Evolutionary conservation across 2,797 vertebrate species (phyloP), one percentile per base, ranked within the genome.

Genomic region (Pyrocephalus nanus): DNA sequence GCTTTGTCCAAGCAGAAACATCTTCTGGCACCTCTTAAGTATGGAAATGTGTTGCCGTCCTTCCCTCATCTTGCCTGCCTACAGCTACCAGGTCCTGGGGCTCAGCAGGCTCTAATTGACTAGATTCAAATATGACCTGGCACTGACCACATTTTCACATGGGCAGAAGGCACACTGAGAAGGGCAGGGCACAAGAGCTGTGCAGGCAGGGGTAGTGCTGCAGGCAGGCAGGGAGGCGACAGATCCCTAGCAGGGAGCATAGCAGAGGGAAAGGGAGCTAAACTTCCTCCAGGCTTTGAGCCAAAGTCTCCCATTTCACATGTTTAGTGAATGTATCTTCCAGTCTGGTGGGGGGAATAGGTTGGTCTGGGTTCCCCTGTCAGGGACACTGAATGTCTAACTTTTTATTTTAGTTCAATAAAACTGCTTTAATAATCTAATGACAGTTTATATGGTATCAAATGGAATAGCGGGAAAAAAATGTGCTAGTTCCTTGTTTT

Each of bases 1-100:
- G 42, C 57, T 93, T 82, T 92, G 81, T 75, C 74, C 90, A 66
- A 81, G 88, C 88, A 96, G 92, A 88, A 96, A 40, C 60, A 81
- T 82, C 60, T 87, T 62, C 77, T 92, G 80, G 70, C 67, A 72
- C 81, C 60, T 86, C 57, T 30, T 64, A 54, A 62, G n/a, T 9
- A 9, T 61, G 30, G 38, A 11, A 62, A n/a, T 25, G 8, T 17
- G 6, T 66, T 80, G 51, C 78, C 64, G 30, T 60, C 78, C 11
- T 20, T 43, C 32, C 38, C 17, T 3, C 27, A 12, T 66, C 27
- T 88, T 60, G 29, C 43, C 51, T 89, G 60, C 51, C 47, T 29
- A 27, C 34, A 78, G 23, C 51, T 75, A 58, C 12, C 29, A 53
- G 48, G 29, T 61, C 45, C 16, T 70, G 73, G 77, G 42, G 43